A percentile compares a stretch with the other conserved stretches of the same genome.
phyloP scores from a whole-genome alignment of 2,888 invertebrate genomes.

The Andrena marginata region DNA sequence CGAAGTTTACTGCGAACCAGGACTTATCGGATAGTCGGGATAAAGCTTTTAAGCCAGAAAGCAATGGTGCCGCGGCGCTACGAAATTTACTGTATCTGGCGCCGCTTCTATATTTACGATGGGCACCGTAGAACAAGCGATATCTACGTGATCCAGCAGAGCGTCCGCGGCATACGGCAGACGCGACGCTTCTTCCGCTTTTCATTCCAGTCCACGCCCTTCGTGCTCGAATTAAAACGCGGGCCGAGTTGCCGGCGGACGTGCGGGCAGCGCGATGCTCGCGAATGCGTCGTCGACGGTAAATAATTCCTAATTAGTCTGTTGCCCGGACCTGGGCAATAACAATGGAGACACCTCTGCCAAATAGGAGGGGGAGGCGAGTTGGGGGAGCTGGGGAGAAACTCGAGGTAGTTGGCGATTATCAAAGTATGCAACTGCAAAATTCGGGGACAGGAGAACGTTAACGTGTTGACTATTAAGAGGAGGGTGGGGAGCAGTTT shows the following conservation, averaged over 20 bases:
- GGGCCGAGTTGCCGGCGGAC: conserved; percentile 55
- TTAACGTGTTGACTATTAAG: too few species aligned
- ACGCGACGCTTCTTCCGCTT: conserved; percentile 63
- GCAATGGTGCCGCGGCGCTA: conserved; percentile 37
- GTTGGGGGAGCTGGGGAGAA: neutral
- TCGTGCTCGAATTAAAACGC: conserved; percentile 68
- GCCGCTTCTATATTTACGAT: conserved; percentile 72
- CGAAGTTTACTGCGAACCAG: neutral
- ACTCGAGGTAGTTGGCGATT: too few species aligned
- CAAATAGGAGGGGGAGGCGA: too few species aligned
- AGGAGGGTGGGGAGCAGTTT: too few species aligned
- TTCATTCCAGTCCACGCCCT: conserved; percentile 67
- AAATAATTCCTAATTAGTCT: conserved; percentile 67
- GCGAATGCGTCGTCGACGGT: conserved; percentile 57
- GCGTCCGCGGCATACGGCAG: conserved; percentile 51
- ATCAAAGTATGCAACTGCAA: too few species aligned
- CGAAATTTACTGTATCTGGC: conserved; percentile 73
- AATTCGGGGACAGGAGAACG: too few species aligned
- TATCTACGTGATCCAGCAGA: conserved; percentile 67
- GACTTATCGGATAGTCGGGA: neutral
- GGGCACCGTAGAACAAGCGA: conserved; percentile 63
- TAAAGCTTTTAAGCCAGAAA: conserved; percentile 3
- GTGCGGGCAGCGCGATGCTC: conserved; percentile 53
- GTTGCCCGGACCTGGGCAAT: conserved; percentile 41
- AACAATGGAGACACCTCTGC: conserved; percentile 29